Percentiles rank a stretch among this genome's conserved stretches.
phyloP scores from a whole-genome alignment of 2,113 vertebrate genomes.

The Anoura caudifer region DNA sequence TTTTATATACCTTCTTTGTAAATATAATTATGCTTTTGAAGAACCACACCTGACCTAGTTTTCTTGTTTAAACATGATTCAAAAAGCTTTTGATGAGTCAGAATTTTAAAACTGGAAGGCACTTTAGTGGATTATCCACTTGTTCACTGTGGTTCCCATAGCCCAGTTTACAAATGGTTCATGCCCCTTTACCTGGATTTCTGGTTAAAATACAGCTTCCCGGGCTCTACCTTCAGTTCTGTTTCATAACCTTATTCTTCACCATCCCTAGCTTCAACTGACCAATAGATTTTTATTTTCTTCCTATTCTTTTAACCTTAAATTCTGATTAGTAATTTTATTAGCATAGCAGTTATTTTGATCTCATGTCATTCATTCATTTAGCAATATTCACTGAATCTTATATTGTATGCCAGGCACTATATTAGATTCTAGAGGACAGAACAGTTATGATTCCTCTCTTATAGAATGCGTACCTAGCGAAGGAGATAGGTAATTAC shows the following conservation, averaged over 20 bases:
- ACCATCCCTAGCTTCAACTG: background rate
- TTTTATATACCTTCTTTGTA: background rate
- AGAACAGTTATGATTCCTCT: background rate
- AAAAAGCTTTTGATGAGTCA: background rate
- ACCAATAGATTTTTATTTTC: background rate
- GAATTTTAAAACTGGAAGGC: background rate
- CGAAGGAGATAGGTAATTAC: background rate
- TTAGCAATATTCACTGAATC: background rate
- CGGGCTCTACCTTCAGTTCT: background rate
- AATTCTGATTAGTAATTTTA: conserved; percentile 19
- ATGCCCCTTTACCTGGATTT: background rate
- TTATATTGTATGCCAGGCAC: background rate
- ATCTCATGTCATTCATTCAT: background rate
- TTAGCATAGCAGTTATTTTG: conserved; percentile 35
- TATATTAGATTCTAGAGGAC: background rate
- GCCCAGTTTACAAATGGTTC: background rate
- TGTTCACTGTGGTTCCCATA: background rate
- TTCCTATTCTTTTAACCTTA: conserved; percentile 9
- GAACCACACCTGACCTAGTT: background rate
- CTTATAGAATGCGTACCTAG: background rate
- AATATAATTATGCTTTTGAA: conserved; percentile 29
- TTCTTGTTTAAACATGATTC: conserved; percentile 14
- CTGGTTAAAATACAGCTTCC: conserved; percentile 22
- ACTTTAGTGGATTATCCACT: background rate
- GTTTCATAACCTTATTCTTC: background rate